Evolutionary conservation across 2,113 vertebrate genomes (phyloP).

Genomic region (Quiscalus mexicanus): DNA sequence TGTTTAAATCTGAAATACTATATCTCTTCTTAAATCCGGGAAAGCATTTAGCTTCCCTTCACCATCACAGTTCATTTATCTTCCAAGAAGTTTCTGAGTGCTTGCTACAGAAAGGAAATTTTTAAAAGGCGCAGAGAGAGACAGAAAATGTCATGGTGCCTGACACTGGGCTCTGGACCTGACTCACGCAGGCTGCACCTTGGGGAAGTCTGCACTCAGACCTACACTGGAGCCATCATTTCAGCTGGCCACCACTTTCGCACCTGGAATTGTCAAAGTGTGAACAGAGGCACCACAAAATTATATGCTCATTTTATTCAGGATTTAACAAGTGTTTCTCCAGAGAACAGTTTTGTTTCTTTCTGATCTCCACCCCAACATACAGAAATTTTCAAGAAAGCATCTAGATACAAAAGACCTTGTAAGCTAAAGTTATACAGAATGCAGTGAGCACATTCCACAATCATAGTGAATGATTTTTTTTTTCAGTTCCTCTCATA

Average conservation of each 20-base stretch:
- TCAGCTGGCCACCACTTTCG: neutral
- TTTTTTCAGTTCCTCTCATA: neutral
- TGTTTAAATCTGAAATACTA: conserved; percentile 7
- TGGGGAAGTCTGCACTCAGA: neutral
- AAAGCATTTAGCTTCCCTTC: conserved; percentile 5
- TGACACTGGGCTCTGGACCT: neutral
- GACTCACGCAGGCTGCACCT: neutral
- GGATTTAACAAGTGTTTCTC: neutral
- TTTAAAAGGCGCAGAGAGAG: neutral
- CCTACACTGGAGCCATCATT: neutral
- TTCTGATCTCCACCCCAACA: neutral
- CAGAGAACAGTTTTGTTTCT: neutral
- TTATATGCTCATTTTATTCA: neutral
- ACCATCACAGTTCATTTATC: conserved; percentile 36
- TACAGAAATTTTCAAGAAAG: neutral
- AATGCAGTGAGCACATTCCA: neutral
- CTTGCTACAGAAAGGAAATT: neutral
- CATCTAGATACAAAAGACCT: neutral
- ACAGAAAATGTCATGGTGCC: neutral
- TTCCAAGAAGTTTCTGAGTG: neutral
- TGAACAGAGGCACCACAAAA: neutral
- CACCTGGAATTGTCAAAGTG: neutral
- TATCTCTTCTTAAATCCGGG: conserved; percentile 13
- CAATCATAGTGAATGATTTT: too few relatives aligned
- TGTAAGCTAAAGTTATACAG: neutral